Evolutionary conservation across 2,888 invertebrate genomes (phyloP).

Genomic region (Serripes groenlandicus): DNA sequence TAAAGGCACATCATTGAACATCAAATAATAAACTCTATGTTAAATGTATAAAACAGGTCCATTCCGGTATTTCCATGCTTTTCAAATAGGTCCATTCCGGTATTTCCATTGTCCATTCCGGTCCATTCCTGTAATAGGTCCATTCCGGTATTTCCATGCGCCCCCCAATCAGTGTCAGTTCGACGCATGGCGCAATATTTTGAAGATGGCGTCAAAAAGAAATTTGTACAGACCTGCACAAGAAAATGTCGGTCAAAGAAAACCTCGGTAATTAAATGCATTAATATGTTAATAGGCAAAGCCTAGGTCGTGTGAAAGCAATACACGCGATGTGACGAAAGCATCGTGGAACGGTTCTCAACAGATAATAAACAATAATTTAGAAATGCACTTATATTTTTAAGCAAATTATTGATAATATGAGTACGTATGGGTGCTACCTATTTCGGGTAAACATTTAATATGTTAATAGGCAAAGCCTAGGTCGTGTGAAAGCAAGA

Average conservation of each 20-base stretch:
- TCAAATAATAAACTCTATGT: neutral
- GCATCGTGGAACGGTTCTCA: too few relatives aligned
- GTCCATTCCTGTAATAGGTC: neutral
- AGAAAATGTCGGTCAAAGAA: slow-evolving; percentile 71
- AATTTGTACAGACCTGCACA: slow-evolving; percentile 76
- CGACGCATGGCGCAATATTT: neutral
- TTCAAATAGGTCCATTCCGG: neutral
- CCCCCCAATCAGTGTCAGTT: neutral
- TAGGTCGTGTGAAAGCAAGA: too few relatives aligned
- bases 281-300: neutral
- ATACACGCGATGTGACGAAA: too few relatives aligned
- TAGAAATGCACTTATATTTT: too few relatives aligned
- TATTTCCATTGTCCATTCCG: neutral
- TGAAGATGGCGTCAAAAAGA: slow-evolving; percentile 76
- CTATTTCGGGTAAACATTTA: too few relatives aligned
- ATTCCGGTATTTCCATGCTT: neutral
- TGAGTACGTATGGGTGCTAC: too few relatives aligned
- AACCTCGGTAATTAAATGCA: slow-evolving; percentile 64
- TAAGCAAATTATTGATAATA: too few relatives aligned
- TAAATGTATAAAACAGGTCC: neutral
- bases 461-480: too few relatives aligned
- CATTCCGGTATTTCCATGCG: neutral
- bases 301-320: too few relatives aligned
- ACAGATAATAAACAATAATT: too few relatives aligned
- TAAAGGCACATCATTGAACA: neutral